These are phyloP conservation scores for Rhinoderma darwinii DNA, from an alignment of 2,113 vertebrate genomes.

Conservation along the genomic window DNA sequence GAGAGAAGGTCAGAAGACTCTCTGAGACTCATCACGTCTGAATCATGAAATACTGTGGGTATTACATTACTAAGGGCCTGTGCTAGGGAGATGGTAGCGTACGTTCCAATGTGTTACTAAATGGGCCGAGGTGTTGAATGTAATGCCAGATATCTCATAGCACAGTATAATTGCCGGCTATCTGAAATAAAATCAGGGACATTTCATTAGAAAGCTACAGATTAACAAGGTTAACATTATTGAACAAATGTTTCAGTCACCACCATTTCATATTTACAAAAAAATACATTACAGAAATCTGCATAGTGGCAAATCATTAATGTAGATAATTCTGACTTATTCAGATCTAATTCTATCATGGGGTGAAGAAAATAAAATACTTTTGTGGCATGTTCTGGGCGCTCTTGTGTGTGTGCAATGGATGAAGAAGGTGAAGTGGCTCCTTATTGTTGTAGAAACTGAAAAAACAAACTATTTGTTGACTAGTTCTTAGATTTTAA, in stretches of 20 bases:
- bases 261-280: slow-evolving; percentile 2
- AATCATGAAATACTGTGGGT: slow-evolving; percentile 27
- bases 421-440: not conserved
- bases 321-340: not conserved
- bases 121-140: slow-evolving; percentile 28
- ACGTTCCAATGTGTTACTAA: slow-evolving; percentile 32
- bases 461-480: no score
- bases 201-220: slow-evolving; percentile 6
- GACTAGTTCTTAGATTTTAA: no score
- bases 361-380: not conserved
- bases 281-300: not conserved
- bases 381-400: not conserved
- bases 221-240: slow-evolving; percentile 16
- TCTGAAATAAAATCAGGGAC: slow-evolving; percentile 18
- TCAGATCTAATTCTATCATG: not conserved
- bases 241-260: not conserved
- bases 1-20: slow-evolving; percentile 30
- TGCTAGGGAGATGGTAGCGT: not conserved
- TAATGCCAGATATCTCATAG: slow-evolving; percentile 25
- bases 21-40: slow-evolving; percentile 43
- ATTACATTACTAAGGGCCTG: slow-evolving; percentile 30
- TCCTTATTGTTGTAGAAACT: no score
- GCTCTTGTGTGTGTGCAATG: not conserved
- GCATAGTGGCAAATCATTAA: not conserved
- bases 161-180: not conserved